Evolutionary conservation across 2,113 vertebrate species (phyloP), one percentile per base, ranked within the genome.

Genomic region (Gambusia holbrooki): DNA sequence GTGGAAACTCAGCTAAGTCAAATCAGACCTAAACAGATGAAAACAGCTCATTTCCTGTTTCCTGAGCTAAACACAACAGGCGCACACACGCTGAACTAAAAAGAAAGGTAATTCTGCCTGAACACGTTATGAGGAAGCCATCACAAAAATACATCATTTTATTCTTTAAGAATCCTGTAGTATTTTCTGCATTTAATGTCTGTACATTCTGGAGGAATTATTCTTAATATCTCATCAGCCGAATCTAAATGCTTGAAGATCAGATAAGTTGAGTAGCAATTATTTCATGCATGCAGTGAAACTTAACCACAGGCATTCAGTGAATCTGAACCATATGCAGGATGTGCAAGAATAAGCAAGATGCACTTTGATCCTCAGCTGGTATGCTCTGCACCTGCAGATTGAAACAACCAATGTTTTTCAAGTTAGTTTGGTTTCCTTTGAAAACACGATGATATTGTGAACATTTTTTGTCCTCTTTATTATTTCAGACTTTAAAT

Each of bases 1-100:
- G 71, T 91, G 90, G 90, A 93, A 93, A 92, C 76, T 90, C 68
- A 84, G 86, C 91, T 93, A 91, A 93, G 92, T 92, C 90, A 92
- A 79, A 90, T 86, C n/a, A 51, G 75, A 85, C 73, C 73, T 62
- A 85, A 92, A 89, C 87, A 90, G 79, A 90, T 66, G 80, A 87
- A 82, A 80, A 77, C 87, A 67, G 83, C 90, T 79, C 77, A 87
- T 90, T 93, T 93, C 92, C 93, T 93, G 91, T 93, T 94, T 92
- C 90, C 92, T 88, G 89, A 84, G 62, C 32, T 82, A 79, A 79
- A n/a, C 71, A 67, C 60, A 71, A 63, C 62, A 63, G 29, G 66
- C 35, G 66, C 35, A 35, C 61, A 48, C 32, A 9, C 69, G 54
- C 60, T 77, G n/a, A 58, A 69, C 29, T 68, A 30, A 63, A n/a